phyloP scores from a whole-genome alignment of 2,888 invertebrate genomes.

The Hirudinaria manillensis region DNA sequence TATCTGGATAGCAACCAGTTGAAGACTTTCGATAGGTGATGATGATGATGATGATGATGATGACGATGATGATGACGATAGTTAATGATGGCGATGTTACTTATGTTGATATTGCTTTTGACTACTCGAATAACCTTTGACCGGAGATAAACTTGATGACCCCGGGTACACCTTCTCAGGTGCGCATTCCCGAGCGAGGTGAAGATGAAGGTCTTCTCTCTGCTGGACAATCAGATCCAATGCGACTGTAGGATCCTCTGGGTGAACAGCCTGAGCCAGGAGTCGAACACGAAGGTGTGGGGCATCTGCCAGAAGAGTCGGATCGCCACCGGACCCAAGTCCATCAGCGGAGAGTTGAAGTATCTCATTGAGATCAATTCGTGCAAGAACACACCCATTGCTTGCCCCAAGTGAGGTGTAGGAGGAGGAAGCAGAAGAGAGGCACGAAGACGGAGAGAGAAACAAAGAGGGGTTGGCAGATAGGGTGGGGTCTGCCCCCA shows the following conservation, averaged over 20 bases:
- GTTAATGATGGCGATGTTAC: not conserved
- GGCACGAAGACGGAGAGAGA: not conserved
- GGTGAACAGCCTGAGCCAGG: slow-evolving; percentile 30
- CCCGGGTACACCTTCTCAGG: slow-evolving; percentile 1
- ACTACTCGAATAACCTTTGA: not conserved
- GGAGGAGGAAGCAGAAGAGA: not conserved
- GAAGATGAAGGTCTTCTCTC: slow-evolving; percentile 35
- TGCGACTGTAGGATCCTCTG: slow-evolving; percentile 39
- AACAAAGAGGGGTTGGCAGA: not conserved
- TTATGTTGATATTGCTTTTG: not conserved
- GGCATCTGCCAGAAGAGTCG: slow-evolving; percentile 21
- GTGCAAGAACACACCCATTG: slow-evolving; percentile 12
- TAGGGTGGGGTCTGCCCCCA: too few species aligned
- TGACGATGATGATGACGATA: not conserved
- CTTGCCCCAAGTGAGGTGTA: not conserved
- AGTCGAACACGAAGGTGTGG: slow-evolving; percentile 27
- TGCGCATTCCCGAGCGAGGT: slow-evolving; percentile 34
- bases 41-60: not conserved
- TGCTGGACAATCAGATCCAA: slow-evolving; percentile 37
- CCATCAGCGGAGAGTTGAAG: slow-evolving; percentile 18
- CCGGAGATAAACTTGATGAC: not conserved
- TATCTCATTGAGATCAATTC: slow-evolving; percentile 14
- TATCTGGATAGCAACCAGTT: slow-evolving; percentile 37
- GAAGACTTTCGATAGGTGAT: slow-evolving; percentile 28
- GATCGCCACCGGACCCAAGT: not conserved